These are phyloP conservation scores for Holacanthella duospinosa DNA, from an alignment of 2,888 invertebrate genomes.

Conservation along the genomic window DNA sequence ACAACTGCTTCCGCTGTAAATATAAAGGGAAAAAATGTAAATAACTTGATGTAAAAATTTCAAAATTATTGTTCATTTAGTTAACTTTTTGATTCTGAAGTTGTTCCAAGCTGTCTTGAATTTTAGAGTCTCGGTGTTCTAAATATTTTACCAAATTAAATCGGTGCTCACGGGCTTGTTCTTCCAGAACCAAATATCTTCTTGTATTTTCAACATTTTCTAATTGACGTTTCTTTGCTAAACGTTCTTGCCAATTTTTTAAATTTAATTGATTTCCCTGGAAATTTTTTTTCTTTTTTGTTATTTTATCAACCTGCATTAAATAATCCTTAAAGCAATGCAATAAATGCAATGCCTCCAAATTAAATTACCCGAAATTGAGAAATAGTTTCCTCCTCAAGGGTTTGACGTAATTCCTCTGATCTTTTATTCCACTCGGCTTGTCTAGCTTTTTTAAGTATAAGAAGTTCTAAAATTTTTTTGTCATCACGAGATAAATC, in stretches of 20 bases:
- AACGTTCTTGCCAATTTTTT: constrained; percentile 39
- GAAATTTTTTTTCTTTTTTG: constrained; percentile 9
- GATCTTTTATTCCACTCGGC: constrained; percentile 34
- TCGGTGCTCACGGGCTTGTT: constrained; percentile 38
- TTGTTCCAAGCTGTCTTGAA: constrained; percentile 38
- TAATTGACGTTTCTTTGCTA: constrained; percentile 38
- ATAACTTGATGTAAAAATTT: background rate
- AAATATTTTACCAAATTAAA: constrained; percentile 38
- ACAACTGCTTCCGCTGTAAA: constrained; percentile 23
- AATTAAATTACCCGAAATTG: constrained; percentile 21
- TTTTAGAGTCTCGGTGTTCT: constrained; percentile 38
- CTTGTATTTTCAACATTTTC: constrained; percentile 39
- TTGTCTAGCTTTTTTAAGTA: constrained; percentile 32
- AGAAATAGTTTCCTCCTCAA: constrained; percentile 27
- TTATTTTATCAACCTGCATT: too few relatives aligned
- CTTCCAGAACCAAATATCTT: constrained; percentile 39
- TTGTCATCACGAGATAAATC: constrained; percentile 30
- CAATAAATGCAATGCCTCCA: background rate
- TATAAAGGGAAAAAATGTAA: background rate
- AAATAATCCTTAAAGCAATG: background rate
- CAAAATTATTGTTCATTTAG: background rate
- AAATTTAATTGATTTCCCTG: constrained; percentile 37
- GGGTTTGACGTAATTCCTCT: constrained; percentile 25
- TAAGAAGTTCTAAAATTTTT: constrained; percentile 34
- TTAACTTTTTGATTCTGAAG: constrained; percentile 39